Evolutionary conservation across 2,888 invertebrate genomes (phyloP).

Genomic region (Pseudococcus jackbeardsleyi): DNA sequence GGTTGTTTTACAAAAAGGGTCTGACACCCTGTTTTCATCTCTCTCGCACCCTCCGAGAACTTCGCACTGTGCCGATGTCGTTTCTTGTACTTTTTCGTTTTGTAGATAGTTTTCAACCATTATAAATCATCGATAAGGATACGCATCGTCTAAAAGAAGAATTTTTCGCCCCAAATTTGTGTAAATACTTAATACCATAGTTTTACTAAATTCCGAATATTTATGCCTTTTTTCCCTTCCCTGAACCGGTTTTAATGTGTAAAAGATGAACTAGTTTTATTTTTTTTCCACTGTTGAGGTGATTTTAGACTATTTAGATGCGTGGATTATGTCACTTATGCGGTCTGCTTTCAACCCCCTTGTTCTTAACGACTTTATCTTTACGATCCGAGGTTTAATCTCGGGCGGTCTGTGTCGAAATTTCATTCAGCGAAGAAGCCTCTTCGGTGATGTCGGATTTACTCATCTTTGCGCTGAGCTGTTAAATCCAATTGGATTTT

Average conservation of each 20-base stretch:
- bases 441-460: neutral
- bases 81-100: neutral
- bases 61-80: neutral
- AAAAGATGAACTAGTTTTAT: neutral
- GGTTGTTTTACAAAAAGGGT: slow-evolving; percentile 60
- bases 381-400: neutral
- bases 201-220: neutral
- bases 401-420: neutral
- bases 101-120: neutral
- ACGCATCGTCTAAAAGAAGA: neutral
- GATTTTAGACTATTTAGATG: slow-evolving; percentile 7
- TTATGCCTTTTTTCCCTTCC: neutral
- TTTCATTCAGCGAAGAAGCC: neutral
- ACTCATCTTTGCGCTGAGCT: neutral
- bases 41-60: neutral
- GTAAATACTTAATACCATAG: neutral
- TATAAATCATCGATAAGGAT: slow-evolving; percentile 40
- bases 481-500: neutral
- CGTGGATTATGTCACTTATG: slow-evolving; percentile 16
- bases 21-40: slow-evolving; percentile 16
- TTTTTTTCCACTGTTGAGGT: neutral
- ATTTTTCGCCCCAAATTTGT: neutral
- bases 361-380: neutral
- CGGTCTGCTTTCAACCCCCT: neutral
- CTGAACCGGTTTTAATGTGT: neutral